phyloP scores from a whole-genome alignment of 1,140 invertebrate genomes.

The Metopolophium dirhodum region DNA sequence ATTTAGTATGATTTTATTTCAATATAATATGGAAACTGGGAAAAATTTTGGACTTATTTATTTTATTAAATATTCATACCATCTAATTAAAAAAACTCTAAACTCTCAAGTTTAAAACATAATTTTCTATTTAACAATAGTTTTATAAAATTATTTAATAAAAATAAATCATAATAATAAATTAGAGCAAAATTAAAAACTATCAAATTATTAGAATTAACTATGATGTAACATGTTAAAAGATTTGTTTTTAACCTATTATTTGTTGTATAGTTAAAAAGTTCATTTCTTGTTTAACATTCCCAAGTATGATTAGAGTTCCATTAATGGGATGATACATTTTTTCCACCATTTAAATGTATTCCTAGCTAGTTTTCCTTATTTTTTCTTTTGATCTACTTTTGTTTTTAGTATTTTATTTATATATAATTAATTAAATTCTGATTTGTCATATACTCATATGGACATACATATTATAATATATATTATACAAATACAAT shows the following conservation, averaged over 20 bases:
- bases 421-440: neutral
- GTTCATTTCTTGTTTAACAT: neutral
- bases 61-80: neutral
- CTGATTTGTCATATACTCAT: neutral
- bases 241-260: neutral
- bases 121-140: neutral
- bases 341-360: neutral
- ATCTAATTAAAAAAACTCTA: neutral
- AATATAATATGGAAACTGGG: neutral
- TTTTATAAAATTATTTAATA: neutral
- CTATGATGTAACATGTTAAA: neutral
- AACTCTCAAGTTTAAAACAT: neutral
- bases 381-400: neutral
- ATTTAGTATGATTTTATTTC: neutral
- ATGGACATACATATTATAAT: neutral
- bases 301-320: constrained; percentile 19
- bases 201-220: neutral
- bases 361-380: constrained; percentile 3
- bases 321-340: neutral
- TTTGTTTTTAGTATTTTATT: neutral
- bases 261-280: neutral
- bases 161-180: constrained; percentile 5
- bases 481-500: constrained; percentile 3
- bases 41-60: neutral
- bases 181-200: neutral